Evolutionary conservation across 1,140 invertebrate genomes (phyloP).

Genomic region (Dreissena rostriformis): DNA sequence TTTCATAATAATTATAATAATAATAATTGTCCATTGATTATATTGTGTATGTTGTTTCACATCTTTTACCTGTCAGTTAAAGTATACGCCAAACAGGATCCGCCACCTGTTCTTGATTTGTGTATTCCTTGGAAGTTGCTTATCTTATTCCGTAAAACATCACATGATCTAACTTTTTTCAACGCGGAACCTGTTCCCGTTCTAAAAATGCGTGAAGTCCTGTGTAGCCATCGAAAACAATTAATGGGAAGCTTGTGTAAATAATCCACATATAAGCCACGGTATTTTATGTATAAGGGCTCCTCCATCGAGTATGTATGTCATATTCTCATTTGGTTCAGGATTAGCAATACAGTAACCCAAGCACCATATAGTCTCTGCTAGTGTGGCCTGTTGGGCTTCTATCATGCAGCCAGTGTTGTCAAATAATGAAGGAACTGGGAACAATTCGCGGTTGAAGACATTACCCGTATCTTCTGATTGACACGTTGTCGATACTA

Average conservation of each 20-base stretch:
- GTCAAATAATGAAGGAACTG: slow-evolving; percentile 52
- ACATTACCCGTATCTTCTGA: slow-evolving; percentile 10
- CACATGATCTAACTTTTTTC: too few relatives aligned
- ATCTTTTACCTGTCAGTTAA: too few relatives aligned
- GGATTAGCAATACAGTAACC: background rate
- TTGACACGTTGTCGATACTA: background rate
- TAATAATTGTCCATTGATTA: too few relatives aligned
- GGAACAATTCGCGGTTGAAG: slow-evolving; percentile 56
- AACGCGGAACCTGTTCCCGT: too few relatives aligned
- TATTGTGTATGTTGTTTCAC: too few relatives aligned
- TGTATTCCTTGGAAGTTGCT: background rate
- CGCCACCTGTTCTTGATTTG: background rate
- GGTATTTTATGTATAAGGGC: slow-evolving; percentile 54
- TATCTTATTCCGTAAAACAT: slow-evolving; percentile 5
- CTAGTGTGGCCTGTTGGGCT: slow-evolving; percentile 47
- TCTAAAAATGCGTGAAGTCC: slow-evolving; percentile 30
- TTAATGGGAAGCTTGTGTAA: background rate
- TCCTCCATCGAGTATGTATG: slow-evolving; percentile 61
- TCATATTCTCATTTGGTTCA: background rate
- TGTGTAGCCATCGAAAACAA: slow-evolving; percentile 37
- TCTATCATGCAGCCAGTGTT: slow-evolving; percentile 18
- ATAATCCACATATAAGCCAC: slow-evolving; percentile 42
- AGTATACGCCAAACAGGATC: too few relatives aligned
- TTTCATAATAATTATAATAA: background rate
- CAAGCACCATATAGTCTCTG: slow-evolving; percentile 57